Percentiles rank a stretch among this genome's conserved stretches.
These are phyloP conservation scores for Rhopilema esculentum DNA, from an alignment of 30 jellyfish, hydroid and myxozoan species.

Conservation along the genomic window DNA sequence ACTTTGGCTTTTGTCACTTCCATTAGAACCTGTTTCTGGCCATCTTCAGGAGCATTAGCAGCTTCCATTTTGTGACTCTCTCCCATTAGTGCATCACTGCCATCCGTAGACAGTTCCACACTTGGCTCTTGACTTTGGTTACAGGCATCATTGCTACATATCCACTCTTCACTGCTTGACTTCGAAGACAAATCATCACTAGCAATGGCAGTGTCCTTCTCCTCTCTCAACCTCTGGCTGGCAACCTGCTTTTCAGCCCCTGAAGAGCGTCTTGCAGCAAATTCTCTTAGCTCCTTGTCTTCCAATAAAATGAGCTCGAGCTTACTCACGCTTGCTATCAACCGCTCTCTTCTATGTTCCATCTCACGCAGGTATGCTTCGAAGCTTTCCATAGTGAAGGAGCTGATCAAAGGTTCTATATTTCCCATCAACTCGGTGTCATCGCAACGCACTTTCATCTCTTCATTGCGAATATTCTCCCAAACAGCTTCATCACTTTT, in stretches of 20 bases:
- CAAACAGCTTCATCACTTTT: neutral
- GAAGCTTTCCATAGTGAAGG: too few species aligned
- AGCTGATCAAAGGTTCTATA: neutral
- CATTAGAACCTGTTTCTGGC: neutral
- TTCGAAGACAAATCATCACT: neutral
- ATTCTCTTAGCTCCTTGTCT: neutral
- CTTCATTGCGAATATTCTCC: neutral
- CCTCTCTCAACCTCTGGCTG: neutral
- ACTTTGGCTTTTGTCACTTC: neutral
- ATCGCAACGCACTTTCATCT: neutral
- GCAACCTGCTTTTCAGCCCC: neutral
- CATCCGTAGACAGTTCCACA: neutral
- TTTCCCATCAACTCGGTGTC: neutral
- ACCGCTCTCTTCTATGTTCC: neutral
- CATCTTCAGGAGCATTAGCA: neutral
- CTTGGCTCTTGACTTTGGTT: neutral
- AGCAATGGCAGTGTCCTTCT: neutral
- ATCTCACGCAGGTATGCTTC: neutral
- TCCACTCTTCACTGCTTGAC: neutral
- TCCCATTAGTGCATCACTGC: too few species aligned
- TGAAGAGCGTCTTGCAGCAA: neutral
- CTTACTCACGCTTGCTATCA: neutral
- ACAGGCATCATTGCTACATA: neutral
- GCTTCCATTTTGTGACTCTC: neutral
- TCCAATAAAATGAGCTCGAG: neutral